These are phyloP conservation scores for Dicentrarchus labrax DNA, from an alignment of 2,113 vertebrate genomes.

Conservation along the genomic window DNA sequence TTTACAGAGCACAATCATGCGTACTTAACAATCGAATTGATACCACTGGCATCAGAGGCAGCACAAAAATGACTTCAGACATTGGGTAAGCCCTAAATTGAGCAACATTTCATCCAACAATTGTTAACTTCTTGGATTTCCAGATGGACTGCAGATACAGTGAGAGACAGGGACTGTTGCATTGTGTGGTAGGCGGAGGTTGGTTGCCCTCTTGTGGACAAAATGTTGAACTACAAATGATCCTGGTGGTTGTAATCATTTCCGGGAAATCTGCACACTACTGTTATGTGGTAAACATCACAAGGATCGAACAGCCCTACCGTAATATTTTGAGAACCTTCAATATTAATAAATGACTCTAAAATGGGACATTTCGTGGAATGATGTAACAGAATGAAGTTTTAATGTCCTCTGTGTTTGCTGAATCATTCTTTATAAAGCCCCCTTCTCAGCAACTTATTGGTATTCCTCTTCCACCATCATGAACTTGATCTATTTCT, in stretches of 20 bases:
- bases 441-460: too few relatives aligned
- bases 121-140: background rate
- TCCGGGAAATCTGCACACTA: background rate
- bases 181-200: background rate
- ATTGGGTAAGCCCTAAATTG: background rate
- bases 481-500: too few relatives aligned
- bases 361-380: background rate
- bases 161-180: background rate
- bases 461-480: too few relatives aligned
- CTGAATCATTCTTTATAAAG: too few relatives aligned
- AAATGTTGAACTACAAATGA: background rate
- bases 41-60: background rate
- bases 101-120: background rate
- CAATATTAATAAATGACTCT: background rate
- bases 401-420: background rate
- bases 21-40: background rate
- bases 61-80: background rate
- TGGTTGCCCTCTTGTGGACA: slow-evolving; percentile 51
- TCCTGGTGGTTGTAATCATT: background rate
- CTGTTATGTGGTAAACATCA: background rate
- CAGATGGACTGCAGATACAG: background rate
- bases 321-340: background rate
- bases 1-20: background rate
- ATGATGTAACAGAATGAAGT: background rate
- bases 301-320: background rate